Evolutionary conservation across 2,113 vertebrate species (phyloP).

Genomic region (Neofelis nebulosa): DNA sequence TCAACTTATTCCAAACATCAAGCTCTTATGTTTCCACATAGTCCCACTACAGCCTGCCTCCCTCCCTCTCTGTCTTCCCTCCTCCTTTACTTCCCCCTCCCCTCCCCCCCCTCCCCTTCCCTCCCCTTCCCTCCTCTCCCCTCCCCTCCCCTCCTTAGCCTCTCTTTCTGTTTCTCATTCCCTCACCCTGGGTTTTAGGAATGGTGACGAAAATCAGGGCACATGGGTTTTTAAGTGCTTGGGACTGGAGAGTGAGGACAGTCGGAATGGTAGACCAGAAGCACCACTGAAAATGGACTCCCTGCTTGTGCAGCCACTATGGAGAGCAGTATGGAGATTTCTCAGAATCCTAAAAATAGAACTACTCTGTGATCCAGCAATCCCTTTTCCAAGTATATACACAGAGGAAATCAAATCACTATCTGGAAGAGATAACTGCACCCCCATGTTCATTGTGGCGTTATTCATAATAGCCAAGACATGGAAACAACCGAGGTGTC

Average conservation of each 20-base stretch:
- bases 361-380: not conserved
- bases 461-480: not conserved
- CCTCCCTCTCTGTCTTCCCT: too few relatives aligned
- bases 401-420: not conserved
- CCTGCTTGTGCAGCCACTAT: not conserved
- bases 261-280: fast-evolving
- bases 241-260: not conserved
- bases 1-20: not conserved
- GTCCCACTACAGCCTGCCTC: too few relatives aligned
- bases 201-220: not conserved
- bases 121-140: too few relatives aligned
- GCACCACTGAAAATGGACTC: fast-evolving
- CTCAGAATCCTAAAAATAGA: not conserved
- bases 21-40: not conserved
- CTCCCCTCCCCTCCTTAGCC: not conserved
- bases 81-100: not conserved
- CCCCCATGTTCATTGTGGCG: not conserved
- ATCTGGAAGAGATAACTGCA: not conserved
- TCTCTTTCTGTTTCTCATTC: not conserved
- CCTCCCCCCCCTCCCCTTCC: fast-evolving
- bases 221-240: not conserved
- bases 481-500: not conserved
- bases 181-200: not conserved
- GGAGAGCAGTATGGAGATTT: not conserved
- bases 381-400: not conserved